phyloP scores from a whole-genome alignment of 2,888 invertebrate genomes.

The Xestia sexstrigata region DNA sequence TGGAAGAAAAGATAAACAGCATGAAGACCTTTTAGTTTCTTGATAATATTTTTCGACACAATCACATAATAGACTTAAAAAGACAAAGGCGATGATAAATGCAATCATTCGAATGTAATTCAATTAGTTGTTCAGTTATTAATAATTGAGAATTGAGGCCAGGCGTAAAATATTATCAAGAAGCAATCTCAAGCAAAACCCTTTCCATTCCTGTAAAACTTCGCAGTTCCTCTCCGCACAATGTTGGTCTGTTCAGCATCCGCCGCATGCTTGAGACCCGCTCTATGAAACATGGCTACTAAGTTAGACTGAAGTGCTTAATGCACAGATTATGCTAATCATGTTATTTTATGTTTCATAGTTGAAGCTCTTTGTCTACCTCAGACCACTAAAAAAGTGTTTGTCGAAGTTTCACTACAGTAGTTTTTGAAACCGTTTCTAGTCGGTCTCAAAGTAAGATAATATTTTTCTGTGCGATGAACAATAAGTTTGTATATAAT shows the following conservation, averaged over 20 bases:
- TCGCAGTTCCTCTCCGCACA: background rate
- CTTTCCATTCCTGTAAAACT: background rate
- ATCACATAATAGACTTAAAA: background rate
- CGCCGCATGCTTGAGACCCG: slow-evolving; percentile 15
- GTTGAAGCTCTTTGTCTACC: slow-evolving; percentile 49
- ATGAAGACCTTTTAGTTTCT: too few relatives aligned
- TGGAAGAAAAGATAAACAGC: too few relatives aligned
- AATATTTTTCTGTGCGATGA: background rate
- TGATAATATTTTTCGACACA: background rate
- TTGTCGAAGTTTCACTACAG: slow-evolving; percentile 4
- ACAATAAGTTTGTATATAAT: background rate
- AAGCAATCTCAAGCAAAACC: background rate
- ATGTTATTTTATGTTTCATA: slow-evolving; percentile 59
- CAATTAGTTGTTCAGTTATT: background rate
- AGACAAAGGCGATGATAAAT: background rate
- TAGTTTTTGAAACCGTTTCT: background rate
- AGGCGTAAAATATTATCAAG: background rate
- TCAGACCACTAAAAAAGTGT: background rate
- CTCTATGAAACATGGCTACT: slow-evolving; percentile 16
- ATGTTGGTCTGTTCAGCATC: slow-evolving; percentile 2
- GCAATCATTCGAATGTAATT: background rate
- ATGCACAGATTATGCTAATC: slow-evolving; percentile 61
- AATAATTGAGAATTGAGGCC: too few relatives aligned
- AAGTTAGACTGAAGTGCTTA: slow-evolving; percentile 48
- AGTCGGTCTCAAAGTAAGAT: background rate